Evolutionary conservation across 2,797 vertebrate genomes (phyloP).

Genomic region (Pseudochirops cupreus): DNA sequence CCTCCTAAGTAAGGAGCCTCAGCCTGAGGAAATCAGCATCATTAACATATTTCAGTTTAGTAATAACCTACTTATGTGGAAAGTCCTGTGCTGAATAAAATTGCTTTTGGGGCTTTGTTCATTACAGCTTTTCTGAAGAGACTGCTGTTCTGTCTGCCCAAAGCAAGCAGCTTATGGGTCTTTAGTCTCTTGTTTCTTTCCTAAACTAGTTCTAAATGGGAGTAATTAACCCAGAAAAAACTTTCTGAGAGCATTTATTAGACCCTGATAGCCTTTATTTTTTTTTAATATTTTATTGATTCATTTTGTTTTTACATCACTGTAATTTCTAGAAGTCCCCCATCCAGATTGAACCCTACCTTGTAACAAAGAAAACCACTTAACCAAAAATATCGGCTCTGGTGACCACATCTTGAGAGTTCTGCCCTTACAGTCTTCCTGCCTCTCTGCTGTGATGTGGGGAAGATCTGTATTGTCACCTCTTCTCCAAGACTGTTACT

Average conservation of each 20-base stretch:
- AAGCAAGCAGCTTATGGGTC: not conserved
- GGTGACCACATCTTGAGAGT: not conserved
- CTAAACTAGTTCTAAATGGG: not conserved
- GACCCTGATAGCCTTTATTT: not conserved
- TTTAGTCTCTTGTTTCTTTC: not conserved
- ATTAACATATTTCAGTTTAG: not conserved
- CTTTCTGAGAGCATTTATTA: not conserved
- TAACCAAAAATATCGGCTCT: not conserved
- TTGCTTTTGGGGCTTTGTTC: not conserved
- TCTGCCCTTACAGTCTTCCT: not conserved
- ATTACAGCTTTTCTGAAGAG: not conserved
- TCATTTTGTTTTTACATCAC: not conserved
- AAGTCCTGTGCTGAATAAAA: not conserved
- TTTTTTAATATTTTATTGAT: not conserved
- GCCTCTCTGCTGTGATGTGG: not conserved
- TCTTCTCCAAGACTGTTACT: not conserved
- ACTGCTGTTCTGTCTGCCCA: not conserved
- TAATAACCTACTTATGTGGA: not conserved
- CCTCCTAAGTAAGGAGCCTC: constrained; percentile 4
- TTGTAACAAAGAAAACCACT: not conserved
- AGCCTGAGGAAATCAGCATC: not conserved
- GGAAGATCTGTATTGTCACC: not conserved
- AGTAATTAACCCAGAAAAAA: not conserved
- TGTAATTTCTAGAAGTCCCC: not conserved
- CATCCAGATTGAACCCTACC: not conserved